Base-by-base conservation (phyloP, 2,797 vertebrate species). In the Pelodytes ibericus region DNA sequence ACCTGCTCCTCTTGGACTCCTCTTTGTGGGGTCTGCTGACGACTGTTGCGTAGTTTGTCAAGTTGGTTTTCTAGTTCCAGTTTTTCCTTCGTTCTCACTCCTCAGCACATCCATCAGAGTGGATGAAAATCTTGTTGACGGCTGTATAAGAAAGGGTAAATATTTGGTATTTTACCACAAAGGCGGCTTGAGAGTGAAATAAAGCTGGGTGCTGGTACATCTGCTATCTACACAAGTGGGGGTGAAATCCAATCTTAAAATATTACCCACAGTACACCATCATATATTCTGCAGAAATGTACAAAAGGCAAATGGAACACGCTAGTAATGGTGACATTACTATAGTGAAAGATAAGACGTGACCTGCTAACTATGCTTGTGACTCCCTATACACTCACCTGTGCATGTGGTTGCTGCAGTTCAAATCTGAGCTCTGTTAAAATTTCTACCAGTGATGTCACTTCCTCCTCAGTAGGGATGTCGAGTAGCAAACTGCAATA, bases 1-100 rank as follows among this genome's bases (percentile, higher is more conserved):
- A 77, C 74, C 60, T 49, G 67, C 11, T 64, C 49, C 29, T 33
- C 56, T 3, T 7, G 20, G 20, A 53, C n/a, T 49, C 80, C 81
- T 16, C 57, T 83, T 8, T 71, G 80, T 39, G 77, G 70, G 0
- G 86, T 75, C 2, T 81, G 82, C 25, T 81, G 83, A 63, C 93
- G 86, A 33, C 89, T 87, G 66, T 83, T 87, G 83, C 94, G 90
- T 47, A 94, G 81, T 81, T 77, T 81, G 70, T 87, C 49, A 16
- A 93, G 47, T 0, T 85, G 88, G 36, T 87, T 88, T 82, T 89
- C 90, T 18, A 94, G 86, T 20, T 89, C 81, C 2, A 89, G 83
- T 64, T 87, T 91, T 81, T 96, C 93, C 63, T 87, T 88, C 85
- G 31, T 95, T 96, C 85, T 95, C 92, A 79, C 82, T 91, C 72